Evolutionary conservation across 2,113 vertebrate genomes (phyloP), one percentile per base, ranked within the genome.

Genomic region (Saguinus imperator): DNA sequence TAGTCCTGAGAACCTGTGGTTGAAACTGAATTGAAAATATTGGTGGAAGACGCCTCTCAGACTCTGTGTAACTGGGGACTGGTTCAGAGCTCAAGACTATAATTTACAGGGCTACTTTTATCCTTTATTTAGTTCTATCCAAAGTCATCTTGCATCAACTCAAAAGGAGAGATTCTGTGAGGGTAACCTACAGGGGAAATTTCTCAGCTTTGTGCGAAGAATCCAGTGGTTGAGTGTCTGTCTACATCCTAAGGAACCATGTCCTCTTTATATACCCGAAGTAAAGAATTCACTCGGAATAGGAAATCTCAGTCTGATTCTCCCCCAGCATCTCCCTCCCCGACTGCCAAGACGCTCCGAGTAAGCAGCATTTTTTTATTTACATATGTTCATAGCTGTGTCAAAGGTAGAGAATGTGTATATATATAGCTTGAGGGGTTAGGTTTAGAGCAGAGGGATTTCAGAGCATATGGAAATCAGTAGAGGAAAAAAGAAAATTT

Each of bases 221-320:
- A 84, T 81, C 95, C 95, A 64, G 91, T 94, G 2, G 94, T 94
- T 40, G 90, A 55, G 83, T 96, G 55, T 96, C 92, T 97, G 20
- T 89, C 95, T 84, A 1, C 94, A 64, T 76, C 93, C 87, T 0
- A 73, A 93, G 94, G 98, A 98, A 95, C 97, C 96, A 99, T 99
- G 99, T 99, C 99, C 85, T 99, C 99, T 94, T 97, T 99, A 96
- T 99, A 99, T 98, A 98, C 98, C 27, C 99, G 99, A 97, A 99
- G 98, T 98, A 99, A 99, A 98, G 99, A 99, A 18, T 99, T 99
- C 75, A 98, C 99, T 57, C 99, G 99, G 96, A 99, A 98, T 98
- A 99, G 99, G 98, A 99, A 99, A 98, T 99, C 99, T 79, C 98
- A 99, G 98, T 99, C 99, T 92, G 99, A 99, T 80, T 99, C 99